Conservation (phyloP, 1,140 invertebrate genomes). For the Trachelipus rathkii region DNA sequence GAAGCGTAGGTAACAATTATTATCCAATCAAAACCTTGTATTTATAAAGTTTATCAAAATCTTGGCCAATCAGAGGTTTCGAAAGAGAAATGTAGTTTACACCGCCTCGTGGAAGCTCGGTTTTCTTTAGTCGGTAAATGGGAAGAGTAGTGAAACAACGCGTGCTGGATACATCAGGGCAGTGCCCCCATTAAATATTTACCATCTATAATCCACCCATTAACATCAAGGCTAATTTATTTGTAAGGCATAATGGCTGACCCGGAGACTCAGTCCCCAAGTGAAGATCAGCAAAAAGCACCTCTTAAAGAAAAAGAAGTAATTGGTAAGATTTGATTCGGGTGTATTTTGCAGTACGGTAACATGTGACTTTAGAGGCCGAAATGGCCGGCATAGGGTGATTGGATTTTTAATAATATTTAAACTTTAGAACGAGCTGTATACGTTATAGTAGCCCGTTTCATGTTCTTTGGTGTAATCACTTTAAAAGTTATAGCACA, state of each 20-base stretch:
- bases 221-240: not conserved
- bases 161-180: not conserved
- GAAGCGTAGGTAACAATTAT: not conserved
- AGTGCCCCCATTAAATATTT: not conserved
- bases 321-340: not conserved
- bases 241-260: not conserved
- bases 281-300: not conserved
- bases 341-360: not conserved
- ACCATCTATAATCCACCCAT: conserved; percentile 9
- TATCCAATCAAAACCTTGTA: not conserved
- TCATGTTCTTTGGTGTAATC: no score
- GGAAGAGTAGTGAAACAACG: not conserved
- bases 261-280: not conserved
- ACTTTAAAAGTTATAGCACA: no score
- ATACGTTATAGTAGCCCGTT: no score
- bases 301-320: conserved; percentile 3
- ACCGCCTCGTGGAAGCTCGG: not conserved
- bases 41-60: not conserved
- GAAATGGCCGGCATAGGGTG: not conserved
- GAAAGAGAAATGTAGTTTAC: not conserved
- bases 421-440: no score
- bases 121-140: not conserved
- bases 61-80: not conserved
- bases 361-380: not conserved
- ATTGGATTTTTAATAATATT: no score